phyloP scores from a whole-genome alignment of 2,797 vertebrate genomes.

The Harpagifer antarcticus region DNA sequence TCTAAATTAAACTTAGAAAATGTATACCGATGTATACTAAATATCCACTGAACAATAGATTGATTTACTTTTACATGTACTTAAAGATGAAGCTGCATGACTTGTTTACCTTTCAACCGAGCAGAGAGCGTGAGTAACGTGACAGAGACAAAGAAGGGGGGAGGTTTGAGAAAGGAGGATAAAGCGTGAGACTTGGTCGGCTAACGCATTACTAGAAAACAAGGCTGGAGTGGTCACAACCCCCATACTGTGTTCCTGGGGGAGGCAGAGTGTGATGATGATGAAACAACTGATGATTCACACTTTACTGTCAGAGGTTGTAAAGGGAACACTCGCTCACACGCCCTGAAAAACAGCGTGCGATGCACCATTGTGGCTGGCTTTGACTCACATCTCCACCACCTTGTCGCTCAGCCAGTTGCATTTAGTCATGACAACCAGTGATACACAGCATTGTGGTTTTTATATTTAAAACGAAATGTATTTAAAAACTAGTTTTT shows the following conservation, averaged over 20 bases:
- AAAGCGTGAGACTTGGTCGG: constrained; percentile 21
- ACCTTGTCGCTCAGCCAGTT: constrained; percentile 29
- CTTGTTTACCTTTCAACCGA: background rate
- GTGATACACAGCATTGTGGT: background rate
- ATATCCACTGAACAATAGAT: background rate
- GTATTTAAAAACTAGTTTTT: background rate
- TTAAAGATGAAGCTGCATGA: background rate
- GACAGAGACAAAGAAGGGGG: constrained; percentile 15
- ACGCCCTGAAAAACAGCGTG: constrained; percentile 49
- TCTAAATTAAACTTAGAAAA: background rate
- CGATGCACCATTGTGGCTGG: constrained; percentile 27
- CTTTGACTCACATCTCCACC: constrained; percentile 61
- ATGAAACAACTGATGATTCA: constrained; percentile 81
- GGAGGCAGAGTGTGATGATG: constrained; percentile 67
- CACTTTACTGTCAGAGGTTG: constrained; percentile 78
- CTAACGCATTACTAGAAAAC: constrained; percentile 74
- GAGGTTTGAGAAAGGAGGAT: constrained; percentile 18
- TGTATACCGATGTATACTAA: background rate
- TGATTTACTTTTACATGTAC: background rate
- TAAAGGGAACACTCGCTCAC: constrained; percentile 68
- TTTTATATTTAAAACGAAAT: background rate
- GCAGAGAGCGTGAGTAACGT: constrained; percentile 29
- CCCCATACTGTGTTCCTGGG: constrained; percentile 52
- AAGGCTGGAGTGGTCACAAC: constrained; percentile 56
- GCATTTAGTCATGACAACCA: constrained; percentile 46